A percentile compares a stretch with the other conserved stretches of the same genome.
phyloP scores from a whole-genome alignment of 2,888 invertebrate genomes.

The Heteromurus nitidus region DNA sequence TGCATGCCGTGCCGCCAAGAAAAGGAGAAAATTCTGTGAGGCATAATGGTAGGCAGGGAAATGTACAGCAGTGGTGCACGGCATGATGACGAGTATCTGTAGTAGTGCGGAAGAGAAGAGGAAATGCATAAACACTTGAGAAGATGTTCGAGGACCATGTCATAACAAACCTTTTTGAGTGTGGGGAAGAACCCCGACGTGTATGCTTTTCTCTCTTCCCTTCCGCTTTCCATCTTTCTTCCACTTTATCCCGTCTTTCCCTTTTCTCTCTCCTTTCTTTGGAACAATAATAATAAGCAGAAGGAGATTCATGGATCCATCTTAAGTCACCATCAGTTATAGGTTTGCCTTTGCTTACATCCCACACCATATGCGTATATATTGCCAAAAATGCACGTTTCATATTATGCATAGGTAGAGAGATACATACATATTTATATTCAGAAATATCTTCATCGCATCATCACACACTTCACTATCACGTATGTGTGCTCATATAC shows the following conservation, averaged over 20 bases:
- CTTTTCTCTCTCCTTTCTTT: conserved; percentile 50
- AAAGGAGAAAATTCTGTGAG: conserved; percentile 26
- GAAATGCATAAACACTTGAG: conserved; percentile 66
- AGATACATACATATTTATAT: too few relatives aligned
- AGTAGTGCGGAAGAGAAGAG: too few relatives aligned
- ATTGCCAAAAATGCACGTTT: too few relatives aligned
- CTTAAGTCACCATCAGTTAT: conserved; percentile 53
- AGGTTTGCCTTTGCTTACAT: not conserved
- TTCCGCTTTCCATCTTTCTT: conserved; percentile 58
- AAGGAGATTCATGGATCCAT: conserved; percentile 27
- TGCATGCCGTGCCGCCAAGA: conserved; percentile 14
- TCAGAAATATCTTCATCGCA: not conserved
- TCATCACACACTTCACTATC: conserved; percentile 12
- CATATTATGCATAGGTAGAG: not conserved
- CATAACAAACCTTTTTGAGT: conserved; percentile 55
- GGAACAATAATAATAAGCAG: conserved; percentile 51
- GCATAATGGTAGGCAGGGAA: conserved; percentile 20
- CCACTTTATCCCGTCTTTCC: conserved; percentile 52
- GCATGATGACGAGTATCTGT: conserved; percentile 47
- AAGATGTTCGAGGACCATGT: conserved; percentile 46
- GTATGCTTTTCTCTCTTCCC: conserved; percentile 49
- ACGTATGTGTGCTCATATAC: too few relatives aligned
- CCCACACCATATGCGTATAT: not conserved
- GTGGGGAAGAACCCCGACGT: conserved; percentile 39
- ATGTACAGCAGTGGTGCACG: conserved; percentile 23